Percentiles rank a stretch among this genome's conserved stretches.
Evolutionary conservation across 1,140 invertebrate genomes (phyloP).

Genomic region (Platyscapa corneri): DNA sequence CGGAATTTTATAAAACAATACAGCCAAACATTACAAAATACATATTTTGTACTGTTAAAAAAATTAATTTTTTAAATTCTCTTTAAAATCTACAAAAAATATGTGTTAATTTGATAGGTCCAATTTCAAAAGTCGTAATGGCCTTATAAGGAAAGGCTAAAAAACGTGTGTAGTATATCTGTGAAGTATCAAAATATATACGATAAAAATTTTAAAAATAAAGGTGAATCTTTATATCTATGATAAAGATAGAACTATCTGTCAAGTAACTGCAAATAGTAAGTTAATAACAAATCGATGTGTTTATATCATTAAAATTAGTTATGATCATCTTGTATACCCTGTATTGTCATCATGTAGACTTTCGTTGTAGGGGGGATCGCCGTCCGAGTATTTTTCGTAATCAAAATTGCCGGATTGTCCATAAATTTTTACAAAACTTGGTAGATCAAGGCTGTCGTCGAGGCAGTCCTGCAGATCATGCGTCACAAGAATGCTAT

Average conservation of each 20-base stretch:
- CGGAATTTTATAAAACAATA: background rate
- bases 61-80: background rate
- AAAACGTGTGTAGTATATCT: constrained; percentile 46
- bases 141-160: constrained; percentile 67
- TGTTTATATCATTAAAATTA: background rate
- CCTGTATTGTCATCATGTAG: constrained; percentile 67
- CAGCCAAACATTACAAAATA: background rate
- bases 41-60: background rate
- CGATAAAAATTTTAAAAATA: constrained; percentile 48
- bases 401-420: constrained; percentile 68
- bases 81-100: constrained; percentile 3
- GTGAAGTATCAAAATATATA: constrained; percentile 47
- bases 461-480: constrained; percentile 77
- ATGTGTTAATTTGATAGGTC: constrained; percentile 53
- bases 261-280: background rate
- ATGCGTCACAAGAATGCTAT: constrained; percentile 72
- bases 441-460: constrained; percentile 75
- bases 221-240: background rate
- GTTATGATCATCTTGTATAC: constrained; percentile 57
- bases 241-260: background rate
- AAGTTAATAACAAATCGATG: background rate
- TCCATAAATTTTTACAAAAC: constrained; percentile 74
- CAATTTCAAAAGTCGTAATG: constrained; percentile 65
- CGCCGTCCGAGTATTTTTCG: constrained; percentile 67
- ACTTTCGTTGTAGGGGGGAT: constrained; percentile 65